These are phyloP conservation scores for Sebastes wilsoni DNA, from an alignment of 2,797 vertebrate genomes.

Conservation along the genomic window DNA sequence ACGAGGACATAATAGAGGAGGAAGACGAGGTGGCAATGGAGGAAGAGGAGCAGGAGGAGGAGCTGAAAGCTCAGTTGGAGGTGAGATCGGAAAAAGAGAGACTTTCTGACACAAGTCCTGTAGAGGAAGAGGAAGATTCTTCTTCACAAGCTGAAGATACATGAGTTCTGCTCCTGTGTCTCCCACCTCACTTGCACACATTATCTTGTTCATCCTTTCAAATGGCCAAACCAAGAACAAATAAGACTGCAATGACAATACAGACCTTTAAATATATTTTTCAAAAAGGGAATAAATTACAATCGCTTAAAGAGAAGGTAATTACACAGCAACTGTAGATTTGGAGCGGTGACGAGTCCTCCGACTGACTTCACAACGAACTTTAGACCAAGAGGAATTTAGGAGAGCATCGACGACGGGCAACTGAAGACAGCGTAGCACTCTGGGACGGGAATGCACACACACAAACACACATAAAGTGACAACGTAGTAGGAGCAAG, in stretches of 20 bases:
- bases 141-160: conserved; percentile 86
- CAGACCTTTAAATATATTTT: conserved; percentile 90
- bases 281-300: conserved; percentile 89
- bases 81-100: conserved; percentile 78
- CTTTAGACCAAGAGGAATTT: conserved; percentile 60
- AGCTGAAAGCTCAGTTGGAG: conserved; percentile 72
- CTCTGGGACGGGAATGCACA: conserved; percentile 78
- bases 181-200: conserved; percentile 74
- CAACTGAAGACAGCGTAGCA: conserved; percentile 78
- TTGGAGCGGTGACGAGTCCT: conserved; percentile 70
- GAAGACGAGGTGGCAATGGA: conserved; percentile 73
- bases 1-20: conserved; percentile 73
- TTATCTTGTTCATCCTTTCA: conserved; percentile 71
- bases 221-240: conserved; percentile 83
- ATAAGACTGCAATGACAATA: conserved; percentile 82
- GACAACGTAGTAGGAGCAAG: conserved; percentile 20
- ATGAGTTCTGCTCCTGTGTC: conserved; percentile 79
- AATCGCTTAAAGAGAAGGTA: conserved; percentile 81
- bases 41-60: conserved; percentile 73
- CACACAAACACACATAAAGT: conserved; percentile 71
- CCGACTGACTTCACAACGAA: conserved; percentile 65
- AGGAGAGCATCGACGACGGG: conserved; percentile 61
- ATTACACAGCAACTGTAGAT: conserved; percentile 95
- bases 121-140: conserved; percentile 84
- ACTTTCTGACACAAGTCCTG: conserved; percentile 84